Evolutionary conservation across 2,888 invertebrate genomes (phyloP), one percentile per base, ranked within the genome.

Genomic region (Meloe dianella): DNA sequence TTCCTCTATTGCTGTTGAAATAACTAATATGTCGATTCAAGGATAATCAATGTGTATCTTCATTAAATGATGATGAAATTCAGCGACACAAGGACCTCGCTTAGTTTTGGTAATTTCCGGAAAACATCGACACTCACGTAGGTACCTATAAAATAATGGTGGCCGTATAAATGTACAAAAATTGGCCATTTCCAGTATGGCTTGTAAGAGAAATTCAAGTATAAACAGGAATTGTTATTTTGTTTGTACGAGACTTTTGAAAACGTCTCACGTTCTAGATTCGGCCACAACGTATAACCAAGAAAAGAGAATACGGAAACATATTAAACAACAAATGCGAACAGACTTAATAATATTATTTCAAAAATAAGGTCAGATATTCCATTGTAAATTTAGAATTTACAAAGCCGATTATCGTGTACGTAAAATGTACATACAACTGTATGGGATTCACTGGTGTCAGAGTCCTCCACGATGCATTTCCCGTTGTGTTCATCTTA

Each of bases 261-360:
- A 65, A 63, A 56, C 64, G 65, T 14, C 65, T 68, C 68, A 68
- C 68, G 68, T 68, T 56, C 60, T 51, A 62, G n/a, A 56, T 61
- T n/a, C 57, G 65, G 65, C 27, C 65, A 60, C 58, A 61, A 61
- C 58, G 58, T 60, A 30, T 30, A 27, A 47, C 58, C 59, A 60
- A 20, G 38, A 63, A 68, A 65, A 68, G 63, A 65, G 69, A 69
- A 69, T 38, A 51, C 64, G 38, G 66, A 69, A 69, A 60, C 69
- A 64, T 63, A 69, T 69, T 69, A 69, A 57, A 59, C 60, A 58
- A 57, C 65, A 47, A 58, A 59, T 69, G 69, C 62, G 69, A 47
- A 69, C 64, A 24, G 66, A 69, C 69, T 66, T 47, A 47, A 59
- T 61, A 62, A 58, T 38, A 14, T 58, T 20, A 10, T 47, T 47